A percentile compares a stretch with the other conserved stretches of the same genome.
These are phyloP conservation scores for Temnothorax unifasciatus DNA, from an alignment of 2,888 invertebrate genomes.

Conservation along the genomic window DNA sequence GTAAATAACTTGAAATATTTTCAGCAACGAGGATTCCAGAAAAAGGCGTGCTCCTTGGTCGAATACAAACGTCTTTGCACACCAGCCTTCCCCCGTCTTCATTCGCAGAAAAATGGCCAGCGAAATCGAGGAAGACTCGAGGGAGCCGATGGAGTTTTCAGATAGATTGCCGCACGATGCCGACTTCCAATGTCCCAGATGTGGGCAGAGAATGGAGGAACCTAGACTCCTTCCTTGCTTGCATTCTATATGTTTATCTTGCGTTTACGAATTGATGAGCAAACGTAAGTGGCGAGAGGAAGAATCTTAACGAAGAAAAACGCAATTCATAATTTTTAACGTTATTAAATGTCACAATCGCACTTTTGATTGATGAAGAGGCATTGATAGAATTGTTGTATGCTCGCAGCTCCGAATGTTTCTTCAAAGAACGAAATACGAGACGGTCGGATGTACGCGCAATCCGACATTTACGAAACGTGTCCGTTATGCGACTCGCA, in stretches of 20 bases:
- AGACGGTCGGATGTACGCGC: conserved; percentile 4
- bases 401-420: conserved; percentile 36
- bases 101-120: conserved; percentile 23
- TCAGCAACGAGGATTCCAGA: conserved; percentile 55
- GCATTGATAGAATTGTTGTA: not conserved
- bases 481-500: conserved; percentile 82
- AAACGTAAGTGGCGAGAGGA: conserved; percentile 50
- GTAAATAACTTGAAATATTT: not conserved
- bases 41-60: not conserved
- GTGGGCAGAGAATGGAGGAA: conserved; percentile 81
- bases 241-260: conserved; percentile 81
- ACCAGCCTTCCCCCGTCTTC: conserved; percentile 39
- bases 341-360: not conserved
- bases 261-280: conserved; percentile 80
- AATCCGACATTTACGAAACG: conserved; percentile 66
- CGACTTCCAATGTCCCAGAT: conserved; percentile 79
- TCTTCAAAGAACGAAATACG: conserved; percentile 17
- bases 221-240: conserved; percentile 82
- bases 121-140: conserved; percentile 15
- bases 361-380: not conserved
- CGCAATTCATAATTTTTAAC: not conserved
- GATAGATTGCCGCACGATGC: conserved; percentile 13
- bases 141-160: conserved; percentile 33
- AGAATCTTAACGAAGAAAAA: not conserved
- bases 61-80: conserved; percentile 38